phyloP scores from a whole-genome alignment of 1,140 invertebrate species.

The Glossosoma conforme region DNA sequence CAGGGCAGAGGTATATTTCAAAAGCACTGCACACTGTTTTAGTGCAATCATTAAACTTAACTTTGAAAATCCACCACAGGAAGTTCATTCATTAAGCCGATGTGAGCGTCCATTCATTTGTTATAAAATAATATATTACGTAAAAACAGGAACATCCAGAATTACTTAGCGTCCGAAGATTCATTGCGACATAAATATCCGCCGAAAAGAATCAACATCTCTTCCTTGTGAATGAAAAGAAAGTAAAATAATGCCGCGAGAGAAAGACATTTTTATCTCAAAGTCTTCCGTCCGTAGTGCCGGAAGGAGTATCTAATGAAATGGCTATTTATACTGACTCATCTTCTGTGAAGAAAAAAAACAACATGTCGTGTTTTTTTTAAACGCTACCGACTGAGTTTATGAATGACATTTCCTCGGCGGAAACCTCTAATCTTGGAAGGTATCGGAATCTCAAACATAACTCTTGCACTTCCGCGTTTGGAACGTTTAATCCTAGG shows the following conservation, averaged over 20 bases:
- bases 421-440: slow-evolving; percentile 7
- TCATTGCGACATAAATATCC: slow-evolving; percentile 16
- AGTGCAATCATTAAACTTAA: too few relatives aligned
- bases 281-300: slow-evolving; percentile 4
- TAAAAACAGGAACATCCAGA: too few relatives aligned
- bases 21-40: too few relatives aligned
- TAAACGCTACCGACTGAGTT: slow-evolving; percentile 1
- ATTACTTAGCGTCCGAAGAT: slow-evolving; percentile 13
- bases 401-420: slow-evolving; percentile 20
- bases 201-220: slow-evolving; percentile 12
- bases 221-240: slow-evolving; percentile 5
- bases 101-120: too few relatives aligned
- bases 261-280: slow-evolving; percentile 14
- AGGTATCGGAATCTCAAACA: slow-evolving; percentile 1
- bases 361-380: slow-evolving; percentile 8
- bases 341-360: neutral
- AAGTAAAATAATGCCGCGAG: slow-evolving; percentile 3
- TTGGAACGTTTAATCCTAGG: neutral
- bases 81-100: too few relatives aligned
- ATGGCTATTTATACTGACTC: slow-evolving; percentile 9
- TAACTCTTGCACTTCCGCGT: slow-evolving; percentile 11
- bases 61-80: too few relatives aligned
- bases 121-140: too few relatives aligned
- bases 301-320: slow-evolving; percentile 18
- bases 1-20: too few relatives aligned